These are phyloP conservation scores for Hydractinia symbiolongicarpus DNA, from an alignment of 30 jellyfish, hydroid and myxozoan genomes.

Conservation along the genomic window DNA sequence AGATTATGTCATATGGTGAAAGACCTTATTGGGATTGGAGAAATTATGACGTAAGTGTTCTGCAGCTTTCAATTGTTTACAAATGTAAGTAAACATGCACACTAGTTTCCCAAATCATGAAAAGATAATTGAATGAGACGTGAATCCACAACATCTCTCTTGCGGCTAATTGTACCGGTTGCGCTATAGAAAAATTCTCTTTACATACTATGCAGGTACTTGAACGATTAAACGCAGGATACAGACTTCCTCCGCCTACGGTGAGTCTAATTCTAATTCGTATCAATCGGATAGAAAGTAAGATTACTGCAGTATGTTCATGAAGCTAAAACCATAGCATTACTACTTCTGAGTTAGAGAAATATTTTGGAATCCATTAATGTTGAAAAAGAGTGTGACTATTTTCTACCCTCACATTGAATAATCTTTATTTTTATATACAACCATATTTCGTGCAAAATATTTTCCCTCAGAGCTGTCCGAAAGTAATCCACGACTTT, in stretches of 20 bases:
- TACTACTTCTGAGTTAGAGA: neutral
- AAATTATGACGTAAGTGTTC: conserved; percentile 59
- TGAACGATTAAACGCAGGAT: conserved; percentile 82
- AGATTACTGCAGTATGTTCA: neutral
- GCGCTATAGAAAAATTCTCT: no score
- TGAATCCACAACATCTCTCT: no score
- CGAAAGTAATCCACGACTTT: conserved; percentile 26
- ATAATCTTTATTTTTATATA: no score
- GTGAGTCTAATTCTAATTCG: conserved; percentile 20
- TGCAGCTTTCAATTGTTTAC: neutral
- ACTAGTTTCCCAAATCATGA: no score
- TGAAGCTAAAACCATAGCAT: neutral
- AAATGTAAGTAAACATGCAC: no score
- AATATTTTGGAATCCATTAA: no score
- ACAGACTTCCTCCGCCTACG: conserved; percentile 98
- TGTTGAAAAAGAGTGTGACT: no score
- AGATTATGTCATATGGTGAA: conserved; percentile 88
- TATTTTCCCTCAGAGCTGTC: conserved; percentile 18
- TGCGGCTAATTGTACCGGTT: no score
- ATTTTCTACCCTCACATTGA: no score
- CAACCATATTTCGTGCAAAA: neutral
- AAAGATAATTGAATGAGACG: no score
- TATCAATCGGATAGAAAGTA: no score
- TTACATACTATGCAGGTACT: conserved; percentile 42
- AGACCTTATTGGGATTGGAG: conserved; percentile 99